Conservation (phyloP, 2,888 invertebrate species). For the Charanyca ferruginea region DNA sequence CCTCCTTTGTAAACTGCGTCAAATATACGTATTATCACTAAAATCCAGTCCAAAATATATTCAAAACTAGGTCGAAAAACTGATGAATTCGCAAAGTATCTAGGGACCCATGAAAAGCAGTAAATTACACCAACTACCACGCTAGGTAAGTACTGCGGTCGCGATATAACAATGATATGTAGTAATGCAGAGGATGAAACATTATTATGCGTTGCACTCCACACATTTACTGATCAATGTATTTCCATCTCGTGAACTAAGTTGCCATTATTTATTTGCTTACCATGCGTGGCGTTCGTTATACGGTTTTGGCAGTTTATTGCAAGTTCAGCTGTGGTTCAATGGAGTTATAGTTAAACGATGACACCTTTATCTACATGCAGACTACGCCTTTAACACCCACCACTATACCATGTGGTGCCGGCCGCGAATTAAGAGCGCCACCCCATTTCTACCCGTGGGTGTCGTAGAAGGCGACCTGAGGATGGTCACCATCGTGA, state of each 20-base stretch:
- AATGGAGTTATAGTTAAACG: not conserved
- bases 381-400: no score
- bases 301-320: not conserved
- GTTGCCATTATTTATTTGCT: slow-evolving; percentile 27
- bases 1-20: not conserved
- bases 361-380: not conserved
- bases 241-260: slow-evolving; percentile 41
- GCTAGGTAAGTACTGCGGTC: slow-evolving; percentile 48
- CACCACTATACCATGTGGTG: no score
- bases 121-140: slow-evolving; percentile 50
- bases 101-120: slow-evolving; percentile 51
- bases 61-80: slow-evolving; percentile 26
- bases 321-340: not conserved
- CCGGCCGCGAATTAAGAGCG: no score
- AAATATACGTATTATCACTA: not conserved
- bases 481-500: no score
- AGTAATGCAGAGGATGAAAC: slow-evolving; percentile 49
- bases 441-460: no score
- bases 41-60: slow-evolving; percentile 5
- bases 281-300: not conserved
- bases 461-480: no score
- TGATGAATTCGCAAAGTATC: slow-evolving; percentile 52
- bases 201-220: slow-evolving; percentile 51
- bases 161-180: slow-evolving; percentile 54
- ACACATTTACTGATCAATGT: slow-evolving; percentile 57